phyloP scores from a whole-genome alignment of 2,797 vertebrate species.

The Coregonus ussuriensis region DNA sequence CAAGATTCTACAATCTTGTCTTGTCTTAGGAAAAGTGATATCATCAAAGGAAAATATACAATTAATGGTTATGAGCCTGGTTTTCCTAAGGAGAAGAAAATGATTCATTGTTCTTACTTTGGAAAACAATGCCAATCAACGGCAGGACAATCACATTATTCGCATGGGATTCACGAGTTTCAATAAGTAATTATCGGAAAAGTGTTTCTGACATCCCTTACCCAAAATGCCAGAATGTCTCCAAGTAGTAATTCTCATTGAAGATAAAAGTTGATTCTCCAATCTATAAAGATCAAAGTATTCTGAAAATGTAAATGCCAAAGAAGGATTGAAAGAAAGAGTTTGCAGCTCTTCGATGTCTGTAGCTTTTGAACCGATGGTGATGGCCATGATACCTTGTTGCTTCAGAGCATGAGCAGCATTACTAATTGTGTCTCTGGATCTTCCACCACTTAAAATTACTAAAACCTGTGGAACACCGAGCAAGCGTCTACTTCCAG shows the following conservation, averaged over 20 bases:
- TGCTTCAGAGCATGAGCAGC: background rate
- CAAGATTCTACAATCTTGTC: background rate
- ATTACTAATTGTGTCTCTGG: background rate
- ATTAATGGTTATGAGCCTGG: background rate
- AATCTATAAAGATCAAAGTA: background rate
- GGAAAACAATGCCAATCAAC: constrained; percentile 5
- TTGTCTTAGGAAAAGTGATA: background rate
- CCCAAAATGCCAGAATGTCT: background rate
- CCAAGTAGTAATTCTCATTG: background rate
- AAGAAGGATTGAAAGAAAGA: background rate
- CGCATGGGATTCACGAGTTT: background rate
- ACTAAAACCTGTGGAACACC: background rate
- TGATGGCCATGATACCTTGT: background rate
- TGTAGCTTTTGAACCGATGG: background rate
- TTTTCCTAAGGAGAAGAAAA: too few relatives aligned
- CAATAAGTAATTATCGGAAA: background rate
- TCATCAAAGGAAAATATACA: background rate
- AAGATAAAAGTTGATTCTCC: background rate
- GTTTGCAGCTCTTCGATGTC: background rate
- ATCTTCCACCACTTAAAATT: background rate
- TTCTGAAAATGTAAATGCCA: background rate
- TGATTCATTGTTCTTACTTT: background rate
- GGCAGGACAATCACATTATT: background rate
- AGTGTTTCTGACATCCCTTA: background rate
- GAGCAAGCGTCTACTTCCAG: background rate